Base-by-base conservation (phyloP, 2,888 invertebrate species). In the Agrilus cyanescens region DNA sequence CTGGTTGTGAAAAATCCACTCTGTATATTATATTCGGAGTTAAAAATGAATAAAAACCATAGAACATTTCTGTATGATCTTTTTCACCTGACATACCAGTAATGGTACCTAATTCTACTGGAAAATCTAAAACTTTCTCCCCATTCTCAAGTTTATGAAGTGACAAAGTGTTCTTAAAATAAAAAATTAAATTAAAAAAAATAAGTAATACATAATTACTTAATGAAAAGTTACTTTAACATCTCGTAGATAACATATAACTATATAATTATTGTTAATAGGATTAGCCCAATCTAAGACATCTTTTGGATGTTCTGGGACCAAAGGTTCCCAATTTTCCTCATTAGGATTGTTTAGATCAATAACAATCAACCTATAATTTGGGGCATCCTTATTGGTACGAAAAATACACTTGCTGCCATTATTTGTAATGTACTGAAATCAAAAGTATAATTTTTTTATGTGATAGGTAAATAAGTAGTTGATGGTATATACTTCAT, bases 301-400 rank as follows among this genome's bases (percentile, higher is more conserved):
- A 68, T 94, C 85, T 46, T 77, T 80, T 4, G 79, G 67, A 62
- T 96, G 81, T 66, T 96, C 91, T 16, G 81, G 71, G 51, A 97
- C 75, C 14, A 97, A 71, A 2, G 83, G 85, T 25, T 68, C 67
- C 95, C 96, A 96, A 52, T 87, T 78, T 43, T 80, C 78, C 65
- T 84, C 76, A 0, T 68, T 70, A 7, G 80, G 80, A 58, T 83
- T 74, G 47, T 77, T 66, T 44, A 89, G 75, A 66, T 91, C 84
- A 51, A 96, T 88, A 52, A 76, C 74, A 58, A 96, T 79, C 33
- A 97, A 73, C 49, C 84, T 80, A 69, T 91, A 94, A 67, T 91
- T 91, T 5, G 94, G 88, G 1, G 97, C 88, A 65, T 89, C 77
- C 66, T 88, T 87, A 68, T 97, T 96, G 15, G 97, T 96, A 36